Base-by-base conservation (phyloP, 2,888 invertebrate genomes). In the Panopea generosa region DNA sequence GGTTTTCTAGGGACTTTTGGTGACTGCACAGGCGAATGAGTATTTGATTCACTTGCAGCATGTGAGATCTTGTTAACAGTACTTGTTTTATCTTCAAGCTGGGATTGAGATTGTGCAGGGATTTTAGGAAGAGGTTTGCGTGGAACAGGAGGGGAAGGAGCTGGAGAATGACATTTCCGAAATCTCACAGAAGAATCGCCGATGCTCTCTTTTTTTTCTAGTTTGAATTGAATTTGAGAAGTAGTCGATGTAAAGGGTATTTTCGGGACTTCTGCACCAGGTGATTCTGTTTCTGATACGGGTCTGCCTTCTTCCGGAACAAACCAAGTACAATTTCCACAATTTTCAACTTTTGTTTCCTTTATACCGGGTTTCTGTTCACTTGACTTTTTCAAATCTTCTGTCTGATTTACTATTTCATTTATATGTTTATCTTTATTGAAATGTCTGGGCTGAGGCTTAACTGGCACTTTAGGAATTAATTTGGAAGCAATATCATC, bases 371-470 rank as follows among this genome's bases (percentile, higher is more conserved):
- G 6, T 45, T 16, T 45, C 16, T 45, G 45, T 9, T 18, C 45
- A 33, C 33, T 11, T 4, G 11, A 33, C 11, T 33, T 33, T 11
- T 33, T 33, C 4, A 11, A 33, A 7, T 33, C 33, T 7, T 33
- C 33, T 7, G 33, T 40, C 9, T 45, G 53, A 26, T 55, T 55
- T 24, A 55, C 61, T 45, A n/a, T 33, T n/a, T 40, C 29, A 53
- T n/a, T 50, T 24, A 50, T 38, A 50, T 47, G 24, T 50, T 50
- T 43, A 20, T 43, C 45, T 16, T 62, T 63, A 38, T 73, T 72
- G 53, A 66, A 71, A 18, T 73, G 63, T 33, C 77, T 74, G 53
- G 81, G 83, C 69, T 84, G 85, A 11, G 85, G 85, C 59, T 78
- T 74, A 7, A 63, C 22, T 20, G 81, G 72, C 43, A 78, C 76